Base-by-base conservation (phyloP, 1,140 invertebrate genomes). In the Euura lappo region DNA sequence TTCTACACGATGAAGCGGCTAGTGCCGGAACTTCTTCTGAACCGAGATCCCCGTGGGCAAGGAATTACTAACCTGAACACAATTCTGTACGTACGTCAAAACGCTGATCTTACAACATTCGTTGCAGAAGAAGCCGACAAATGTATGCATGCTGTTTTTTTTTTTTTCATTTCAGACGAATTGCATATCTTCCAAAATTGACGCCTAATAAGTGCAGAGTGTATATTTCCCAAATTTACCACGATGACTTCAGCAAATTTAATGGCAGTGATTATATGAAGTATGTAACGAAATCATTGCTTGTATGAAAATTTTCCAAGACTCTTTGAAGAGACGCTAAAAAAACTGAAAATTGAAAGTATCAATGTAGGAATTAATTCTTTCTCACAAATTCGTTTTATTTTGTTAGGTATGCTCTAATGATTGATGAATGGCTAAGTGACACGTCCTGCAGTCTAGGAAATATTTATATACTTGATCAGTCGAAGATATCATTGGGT, bases 21-120 rank as follows among this genome's bases (percentile, higher is more conserved):
- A 74, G 79, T 87, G 64, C 86, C 87, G 42, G 87, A 88, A 77
- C 82, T 87, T 79, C 87, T 87, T 77, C 77, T 81, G 46, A 81
- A 85, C 76, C 78, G 85, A 76, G 86, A 89, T 77, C 86, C 86
- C 65, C 78, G 82, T 72, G 79, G 80, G 74, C 77, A 77, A 44
- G 81, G 80, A 69, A 72, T 88, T 76, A 78, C 78, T 73, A 75
- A 73, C 72, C 75, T 81, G 73, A 74, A 74, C 74, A 77, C 81
- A 75, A 80, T 77, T 77, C 76, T 81, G 79, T 78, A 76, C 67
- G 79, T 28, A 81, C 28, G 28, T 28, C 28, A 28, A 1, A 28
- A 28, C 28, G 28, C 28, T 28, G 28, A 28, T 28, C 28, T 28
- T 28, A 28, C 28, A 28, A 28, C 28, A 28, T 28, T 28, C 28